Percentiles rank a stretch among this genome's conserved stretches.
phyloP scores from a whole-genome alignment of 2,797 vertebrate species.

The Sebastolobus altivelis region DNA sequence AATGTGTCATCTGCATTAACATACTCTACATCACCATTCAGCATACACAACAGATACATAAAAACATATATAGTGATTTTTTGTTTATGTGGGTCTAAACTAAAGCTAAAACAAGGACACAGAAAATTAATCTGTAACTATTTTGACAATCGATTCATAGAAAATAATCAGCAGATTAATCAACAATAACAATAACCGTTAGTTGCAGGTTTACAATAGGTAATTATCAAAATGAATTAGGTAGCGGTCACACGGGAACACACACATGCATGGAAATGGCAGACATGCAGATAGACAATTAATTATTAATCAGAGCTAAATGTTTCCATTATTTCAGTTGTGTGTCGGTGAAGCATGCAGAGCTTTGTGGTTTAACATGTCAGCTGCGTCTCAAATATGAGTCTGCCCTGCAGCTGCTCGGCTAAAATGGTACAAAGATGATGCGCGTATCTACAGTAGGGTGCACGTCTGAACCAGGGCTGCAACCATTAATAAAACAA shows the following conservation, averaged over 20 bases:
- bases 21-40: background rate
- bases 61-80: background rate
- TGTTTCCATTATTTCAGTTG: conserved; percentile 16
- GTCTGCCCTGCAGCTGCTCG: conserved; percentile 3
- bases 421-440: background rate
- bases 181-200: background rate
- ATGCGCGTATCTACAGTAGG: background rate
- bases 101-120: background rate
- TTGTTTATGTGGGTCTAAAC: background rate
- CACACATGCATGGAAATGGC: background rate
- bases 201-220: background rate
- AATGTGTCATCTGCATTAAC: background rate
- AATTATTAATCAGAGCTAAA: conserved; percentile 50
- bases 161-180: background rate
- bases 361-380: conserved; percentile 4
- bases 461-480: background rate
- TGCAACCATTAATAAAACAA: background rate
- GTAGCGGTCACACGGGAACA: background rate
- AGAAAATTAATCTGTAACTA: background rate
- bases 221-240: background rate
- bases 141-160: background rate
- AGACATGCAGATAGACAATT: conserved; percentile 18
- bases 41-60: background rate
- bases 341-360: background rate
- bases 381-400: conserved; percentile 7